These are phyloP conservation scores for Eurois occulta DNA, from an alignment of 2,888 invertebrate species.

Conservation along the genomic window DNA sequence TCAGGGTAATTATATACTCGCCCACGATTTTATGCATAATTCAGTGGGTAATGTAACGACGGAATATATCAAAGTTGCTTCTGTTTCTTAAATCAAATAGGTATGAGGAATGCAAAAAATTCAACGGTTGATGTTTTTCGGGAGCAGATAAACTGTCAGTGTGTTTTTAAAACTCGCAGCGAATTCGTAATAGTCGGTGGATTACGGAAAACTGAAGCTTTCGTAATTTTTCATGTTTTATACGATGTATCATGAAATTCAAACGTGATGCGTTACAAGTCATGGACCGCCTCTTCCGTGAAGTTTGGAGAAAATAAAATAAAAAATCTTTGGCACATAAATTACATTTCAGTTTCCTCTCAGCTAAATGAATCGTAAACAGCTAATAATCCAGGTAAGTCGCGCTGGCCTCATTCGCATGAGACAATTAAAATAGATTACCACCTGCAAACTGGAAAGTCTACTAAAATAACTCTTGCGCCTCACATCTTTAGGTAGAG, in stretches of 20 bases:
- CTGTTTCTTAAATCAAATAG: slow-evolving; percentile 37
- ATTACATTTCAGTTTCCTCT: slow-evolving; percentile 19
- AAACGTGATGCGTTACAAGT: slow-evolving; percentile 28
- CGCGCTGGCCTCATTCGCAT: slow-evolving; percentile 24
- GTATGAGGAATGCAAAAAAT: slow-evolving; percentile 35
- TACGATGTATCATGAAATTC: slow-evolving; percentile 21
- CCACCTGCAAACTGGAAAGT: slow-evolving; percentile 48
- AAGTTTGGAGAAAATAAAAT: slow-evolving; percentile 13
- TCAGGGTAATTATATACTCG: slow-evolving; percentile 68
- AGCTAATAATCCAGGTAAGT: slow-evolving; percentile 57
- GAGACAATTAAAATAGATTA: slow-evolving; percentile 64
- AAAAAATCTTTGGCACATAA: slow-evolving; percentile 23
- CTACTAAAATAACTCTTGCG: slow-evolving; percentile 52
- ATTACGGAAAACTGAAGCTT: slow-evolving; percentile 25
- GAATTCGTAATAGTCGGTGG: slow-evolving; percentile 33
- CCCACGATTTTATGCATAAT: slow-evolving; percentile 67
- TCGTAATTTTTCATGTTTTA: slow-evolving; percentile 31
- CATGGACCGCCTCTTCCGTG: slow-evolving; percentile 12
- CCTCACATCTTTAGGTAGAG: slow-evolving; percentile 52
- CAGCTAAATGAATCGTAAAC: slow-evolving; percentile 48
- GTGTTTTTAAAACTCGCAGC: slow-evolving; percentile 33
- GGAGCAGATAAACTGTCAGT: slow-evolving; percentile 37
- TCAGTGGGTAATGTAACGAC: slow-evolving; percentile 62
- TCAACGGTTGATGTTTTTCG: slow-evolving; percentile 38
- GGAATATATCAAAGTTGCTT: slow-evolving; percentile 50